A percentile compares a stretch with the other conserved stretches of the same genome.
Evolutionary conservation across 2,888 invertebrate species (phyloP).

Genomic region (Gymnocheta viridis): DNA sequence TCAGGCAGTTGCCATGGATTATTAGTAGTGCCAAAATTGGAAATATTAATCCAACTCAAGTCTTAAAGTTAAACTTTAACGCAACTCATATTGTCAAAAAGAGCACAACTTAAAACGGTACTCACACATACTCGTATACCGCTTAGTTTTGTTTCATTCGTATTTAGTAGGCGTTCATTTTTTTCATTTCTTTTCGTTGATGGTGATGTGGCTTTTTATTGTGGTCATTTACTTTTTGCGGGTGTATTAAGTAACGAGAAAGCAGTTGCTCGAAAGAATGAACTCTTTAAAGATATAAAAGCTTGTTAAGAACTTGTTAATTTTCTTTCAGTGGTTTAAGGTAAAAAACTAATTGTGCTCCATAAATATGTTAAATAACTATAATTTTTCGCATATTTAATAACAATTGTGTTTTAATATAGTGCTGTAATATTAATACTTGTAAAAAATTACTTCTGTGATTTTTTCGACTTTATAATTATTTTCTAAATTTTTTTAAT

Average conservation of each 20-base stretch:
- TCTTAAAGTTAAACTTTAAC: constrained; percentile 34
- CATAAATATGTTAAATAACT: no score
- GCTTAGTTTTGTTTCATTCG: constrained; percentile 35
- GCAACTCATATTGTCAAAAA: constrained; percentile 27
- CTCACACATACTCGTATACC: constrained; percentile 38
- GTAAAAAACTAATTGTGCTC: no score
- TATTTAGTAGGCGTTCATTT: constrained; percentile 60
- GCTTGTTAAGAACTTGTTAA: no score
- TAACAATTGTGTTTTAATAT: no score
- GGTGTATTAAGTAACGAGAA: constrained; percentile 43
- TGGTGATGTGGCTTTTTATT: constrained; percentile 17
- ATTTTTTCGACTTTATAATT: no score
- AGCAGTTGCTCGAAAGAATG: constrained; percentile 17
- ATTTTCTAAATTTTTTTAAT: no score
- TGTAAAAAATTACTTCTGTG: no score
- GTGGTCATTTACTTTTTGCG: constrained; percentile 38
- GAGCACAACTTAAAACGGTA: constrained; percentile 35
- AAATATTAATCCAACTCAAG: constrained; percentile 44
- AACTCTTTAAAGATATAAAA: background rate
- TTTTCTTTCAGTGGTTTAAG: no score
- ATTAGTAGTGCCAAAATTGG: constrained; percentile 61
- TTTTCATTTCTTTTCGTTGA: constrained; percentile 39
- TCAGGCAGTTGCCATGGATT: constrained; percentile 48
- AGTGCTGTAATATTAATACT: no score
- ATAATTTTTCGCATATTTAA: no score